Evolutionary conservation across 2,888 invertebrate genomes (phyloP), one percentile per base, ranked within the genome.

Genomic region (Macrophya annulata): DNA sequence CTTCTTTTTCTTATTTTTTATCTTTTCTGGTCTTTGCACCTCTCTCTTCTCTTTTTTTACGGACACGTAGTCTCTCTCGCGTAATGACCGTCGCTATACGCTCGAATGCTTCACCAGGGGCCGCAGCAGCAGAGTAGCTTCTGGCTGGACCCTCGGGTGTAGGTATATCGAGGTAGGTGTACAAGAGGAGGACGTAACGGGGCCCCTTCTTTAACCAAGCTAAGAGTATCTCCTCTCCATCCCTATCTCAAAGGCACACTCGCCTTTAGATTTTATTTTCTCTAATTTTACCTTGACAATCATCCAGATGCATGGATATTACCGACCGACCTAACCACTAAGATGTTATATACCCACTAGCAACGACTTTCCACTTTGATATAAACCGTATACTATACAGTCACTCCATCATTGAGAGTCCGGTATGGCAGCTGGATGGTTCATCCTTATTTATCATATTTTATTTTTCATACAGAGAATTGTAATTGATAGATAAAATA

Each of bases 61-160:
- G 90, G 88, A 90, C 91, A 91, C 91, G 91, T 90, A 90, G 88
- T 87, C 87, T 85, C 85, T 87, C 87, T 85, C 86, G 84, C 87
- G 88, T 89, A 89, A 89, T 89, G 88, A 88, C 88, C 88, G 84
- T 86, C 87, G 91, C 90, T 90, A 59, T 81, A 91, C 90, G 90
- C 88, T 90, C 87, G 87, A 89, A 85, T 90, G 90, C 90, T 87
- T 87, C 87, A 43, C 45, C 48, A 68, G 48, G 37, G 83, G 40
- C 62, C 40, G 62, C 40, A 45, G 17, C 25, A 21, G 40, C 48
- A 15, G 43, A 48, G 40, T 43, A 71, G 37, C 43, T 77, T 21
- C 43, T 68, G 8, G 45, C 43, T 62, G 62, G 81, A 81, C 59
- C 81, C 59, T 59, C 59, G 62, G 62, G 59, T 81, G 81, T 62